phyloP scores from a whole-genome alignment of 2,888 invertebrate genomes.

The Troides oblongomaculatus region DNA sequence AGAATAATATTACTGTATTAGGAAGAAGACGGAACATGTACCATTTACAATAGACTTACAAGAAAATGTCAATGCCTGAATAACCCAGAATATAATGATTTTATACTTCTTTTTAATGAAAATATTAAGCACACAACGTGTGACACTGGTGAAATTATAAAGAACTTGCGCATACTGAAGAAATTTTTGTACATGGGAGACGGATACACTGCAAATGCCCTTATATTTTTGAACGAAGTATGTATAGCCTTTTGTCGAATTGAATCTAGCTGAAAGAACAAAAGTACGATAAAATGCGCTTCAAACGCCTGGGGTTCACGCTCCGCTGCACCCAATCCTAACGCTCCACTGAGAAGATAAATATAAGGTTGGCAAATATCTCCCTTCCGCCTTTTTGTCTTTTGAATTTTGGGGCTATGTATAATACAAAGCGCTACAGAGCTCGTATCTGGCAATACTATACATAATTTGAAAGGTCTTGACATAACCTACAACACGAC shows the following conservation, averaged over 20 bases:
- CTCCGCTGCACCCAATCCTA: too few species aligned
- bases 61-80: slow-evolving; percentile 67
- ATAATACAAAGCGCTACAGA: too few species aligned
- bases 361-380: too few species aligned
- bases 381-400: too few species aligned
- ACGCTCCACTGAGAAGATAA: too few species aligned
- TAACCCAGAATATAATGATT: slow-evolving; percentile 59
- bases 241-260: not conserved
- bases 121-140: slow-evolving; percentile 56
- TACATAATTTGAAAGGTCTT: too few species aligned
- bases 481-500: too few species aligned
- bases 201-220: slow-evolving; percentile 56
- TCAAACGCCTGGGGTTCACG: too few species aligned
- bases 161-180: slow-evolving; percentile 65
- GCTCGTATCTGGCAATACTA: too few species aligned
- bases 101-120: slow-evolving; percentile 69
- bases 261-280: too few species aligned
- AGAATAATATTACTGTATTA: slow-evolving; percentile 29
- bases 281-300: too few species aligned
- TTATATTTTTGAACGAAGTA: slow-evolving; percentile 56
- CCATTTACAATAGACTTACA: slow-evolving; percentile 62
- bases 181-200: slow-evolving; percentile 69
- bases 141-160: slow-evolving; percentile 64
- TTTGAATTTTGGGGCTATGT: too few species aligned
- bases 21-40: slow-evolving; percentile 61